Evolutionary conservation across 2,888 invertebrate genomes (phyloP), one percentile per base, ranked within the genome.

Genomic region (Conops quadrifasciatus): DNA sequence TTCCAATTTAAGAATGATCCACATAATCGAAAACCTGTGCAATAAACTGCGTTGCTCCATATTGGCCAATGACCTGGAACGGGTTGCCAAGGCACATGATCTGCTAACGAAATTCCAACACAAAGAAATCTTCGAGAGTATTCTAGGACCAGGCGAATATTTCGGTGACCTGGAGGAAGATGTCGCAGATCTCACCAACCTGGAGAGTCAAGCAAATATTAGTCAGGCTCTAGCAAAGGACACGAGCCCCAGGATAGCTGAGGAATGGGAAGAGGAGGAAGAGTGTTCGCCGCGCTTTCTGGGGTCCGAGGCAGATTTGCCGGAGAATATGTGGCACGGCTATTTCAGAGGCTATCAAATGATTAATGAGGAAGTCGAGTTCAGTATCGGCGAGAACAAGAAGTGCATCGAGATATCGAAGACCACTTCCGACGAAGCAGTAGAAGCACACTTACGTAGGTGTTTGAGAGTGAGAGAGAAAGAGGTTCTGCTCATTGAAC

Each of bases 261-360:
- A 28, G 21, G 24, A 64, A 45, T 45, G 58, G 49, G n/a, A 2
- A 60, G 60, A 11, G 13, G 15, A 16, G 11, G 21, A n/a, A 53
- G 53, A 53, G 9, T 9, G 21, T 3, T n/a, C 2, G 9, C 2
- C 3, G 53, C 1, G 21, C 53, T 53, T 53, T 5, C 53, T 26
- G 11, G 13, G 21, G 11, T 3, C 53, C 11, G 36, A 24, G 11
- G 64, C 45, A 30, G 63, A 58, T 0, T 65, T 72, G 1, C 63
- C 63, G 0, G 53, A 67, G 3, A 74, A 77, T 64, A 28, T 56
- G 2, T 83, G 83, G 83, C 78, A 79, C 36, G 81, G 79, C 4
- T 79, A 58, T 53, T 82, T 83, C 16, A 67, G 64, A 0, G 83
- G 80, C 5, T 83, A 75, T 53, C 72, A 81, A 43, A 79, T 82